Evolutionary conservation across 2,888 invertebrate genomes (phyloP), one percentile per base, ranked within the genome.

Genomic region (Marasmarcha lunaedactyla): DNA sequence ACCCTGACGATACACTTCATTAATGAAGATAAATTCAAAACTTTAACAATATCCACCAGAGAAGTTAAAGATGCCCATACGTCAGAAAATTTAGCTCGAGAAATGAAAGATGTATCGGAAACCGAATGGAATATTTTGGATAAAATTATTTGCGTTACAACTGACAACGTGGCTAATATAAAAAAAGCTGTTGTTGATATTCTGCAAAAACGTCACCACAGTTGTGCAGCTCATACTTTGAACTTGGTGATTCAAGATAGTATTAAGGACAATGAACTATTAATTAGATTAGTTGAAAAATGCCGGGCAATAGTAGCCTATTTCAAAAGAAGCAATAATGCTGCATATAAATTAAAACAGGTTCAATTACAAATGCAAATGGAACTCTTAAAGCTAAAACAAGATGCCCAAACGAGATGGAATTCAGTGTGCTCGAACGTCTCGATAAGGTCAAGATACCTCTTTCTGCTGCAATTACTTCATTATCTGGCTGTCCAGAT

Each of bases 371-470:
- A 47, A 45, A 20, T 52, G 40, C 43, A 48, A 25, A 7, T 47
- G 26, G 14, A 39, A 35, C 38, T 5, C 35, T 43, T 51, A 25
- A 53, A 56, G 49, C 43, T 58, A 5, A 51, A 52, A 41, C 52
- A 55, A 48, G 57, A 57, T 36, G 50, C 55, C 15, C 26, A 30
- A 1, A 55, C 55, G 14, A 39, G 55, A 4, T 54, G 54, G 53
- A 55, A 55, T 38, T 46, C 37, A 42, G 42, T 35, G 52, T 53
- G 49, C 40, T 51, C 2, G 42, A 49, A 33, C 34, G 52, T 15
- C 33, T 56, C 14, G 15, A 42, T 9, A 26, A 42, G 34, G 37
- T 50, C n/a, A 52, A 51, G 45, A 38, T 45, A 10, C 42, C 44
- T n/a, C 38, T 51, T 7, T 43, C 43, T 35, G 49, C 45, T n/a